Base-by-base conservation (phyloP, 2,797 vertebrate genomes). In the Leucoraja ocellata region DNA sequence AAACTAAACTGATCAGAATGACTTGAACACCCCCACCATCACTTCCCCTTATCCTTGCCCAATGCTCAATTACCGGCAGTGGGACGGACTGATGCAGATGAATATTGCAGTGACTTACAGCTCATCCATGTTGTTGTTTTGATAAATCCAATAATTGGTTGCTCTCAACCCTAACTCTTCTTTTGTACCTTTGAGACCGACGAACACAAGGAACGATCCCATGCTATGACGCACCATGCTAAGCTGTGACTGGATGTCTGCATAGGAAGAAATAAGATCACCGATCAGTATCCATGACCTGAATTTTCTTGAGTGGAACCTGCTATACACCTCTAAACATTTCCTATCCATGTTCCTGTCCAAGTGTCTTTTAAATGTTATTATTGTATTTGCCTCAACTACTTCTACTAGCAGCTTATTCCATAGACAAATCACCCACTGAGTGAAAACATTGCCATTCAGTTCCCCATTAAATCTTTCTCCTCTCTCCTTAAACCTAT, bases 161-260 rank as follows among this genome's bases (percentile, higher is more conserved):
- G 98, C 95, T 7, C 94, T 94, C 0, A 98, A 95, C 0, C 94
- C 96, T 94, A 98, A 94, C 94, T 98, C 96, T 32, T 97, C 97
- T 0, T 96, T 93, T 0, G 96, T 97, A 58, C 97, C 98, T 77
- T 96, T 96, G 25, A 98, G 97, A 23, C 98, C 97, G 83, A 96
- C 97, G 94, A 98, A 98, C 68, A 98, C 96, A 94, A 98, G 93
- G 93, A 98, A 97, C 0, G 97, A 98, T 36, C 97, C 97, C 95
- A 97, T 96, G 93, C 96, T 96, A 0, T 96, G 97, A 68, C 94
- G 97, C 94, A 98, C 96, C 95, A 96, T 95, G 94, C 94, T 93
- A 94, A 98, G 94, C 9, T 95, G 95, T 3, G 96, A 95, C 93
- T 96, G 95, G 93, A 98, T 94, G 14, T 95, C 98, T 98, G 90